Evolutionary conservation across 2,888 invertebrate genomes (phyloP), one percentile per base, ranked within the genome.

Genomic region (Phania funesta): DNA sequence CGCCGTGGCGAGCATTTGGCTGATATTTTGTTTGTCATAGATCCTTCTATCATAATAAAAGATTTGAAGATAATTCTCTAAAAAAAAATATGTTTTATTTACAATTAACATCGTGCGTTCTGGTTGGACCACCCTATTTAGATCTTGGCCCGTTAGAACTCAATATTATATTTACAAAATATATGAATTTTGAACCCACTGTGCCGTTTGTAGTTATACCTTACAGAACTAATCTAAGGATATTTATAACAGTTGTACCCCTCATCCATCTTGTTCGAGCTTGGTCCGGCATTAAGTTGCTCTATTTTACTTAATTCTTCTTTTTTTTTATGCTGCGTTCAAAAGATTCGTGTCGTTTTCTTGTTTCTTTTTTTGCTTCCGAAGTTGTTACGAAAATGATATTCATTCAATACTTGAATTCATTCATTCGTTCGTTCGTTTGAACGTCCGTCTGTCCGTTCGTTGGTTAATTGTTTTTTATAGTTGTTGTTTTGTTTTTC

Each of bases 341-440:
- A 16, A 29, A 24, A 48, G 29, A 24, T 41, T 62, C 60, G 26
- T 65, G 50, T 41, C 18, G 56, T 41, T 50, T 9, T 16, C 11
- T 58, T 24, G 11, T 35, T 46, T 54, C 7, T 46, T 13, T 22
- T 38, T 38, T 0, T 32, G 24, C 20, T 50, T 58, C 5, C 20
- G n/a, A 41, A 29, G 26, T 20, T 41, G 26, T 52, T 38, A 44
- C 52, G 70, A 54, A 54, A 68, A 67, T 67, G 35, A 64, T 68
- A 68, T 80, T 68, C 80, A 74, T 62, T 64, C 18, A 70, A 35
- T 32, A 68, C 18, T 32, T 52, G 18, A 29, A 48, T 65, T 77
- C 60, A 29, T 58, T 52, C 46, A 44, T 74, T 52, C 26, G 11
- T 26, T 62, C 35, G 18, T 46, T 77, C 35, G 18, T 24, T 64